Conservation (phyloP, 1,140 invertebrate species). For the Ceratina japonica region DNA sequence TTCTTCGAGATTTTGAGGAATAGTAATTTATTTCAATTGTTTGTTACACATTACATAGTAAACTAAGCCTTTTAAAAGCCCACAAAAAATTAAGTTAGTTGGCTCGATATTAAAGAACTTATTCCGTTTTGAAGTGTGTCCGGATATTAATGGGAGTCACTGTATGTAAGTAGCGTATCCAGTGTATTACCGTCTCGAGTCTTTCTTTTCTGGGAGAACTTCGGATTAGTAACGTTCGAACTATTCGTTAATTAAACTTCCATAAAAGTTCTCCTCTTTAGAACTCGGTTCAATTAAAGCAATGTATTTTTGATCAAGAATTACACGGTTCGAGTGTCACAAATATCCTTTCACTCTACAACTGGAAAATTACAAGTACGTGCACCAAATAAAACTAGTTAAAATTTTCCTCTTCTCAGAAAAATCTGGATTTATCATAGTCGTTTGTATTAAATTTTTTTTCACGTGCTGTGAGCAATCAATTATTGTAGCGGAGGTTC, state of each 20-base stretch:
- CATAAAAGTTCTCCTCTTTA: not conserved
- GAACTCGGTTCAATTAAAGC: not conserved
- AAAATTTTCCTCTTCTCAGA: not conserved
- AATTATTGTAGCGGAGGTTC: not conserved
- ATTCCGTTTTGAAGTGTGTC: no score
- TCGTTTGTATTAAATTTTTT: slow-evolving; percentile 6
- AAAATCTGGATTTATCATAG: not conserved
- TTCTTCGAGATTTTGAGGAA: no score
- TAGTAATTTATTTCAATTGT: no score
- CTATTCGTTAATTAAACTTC: not conserved
- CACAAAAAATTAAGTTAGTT: no score
- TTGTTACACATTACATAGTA: no score
- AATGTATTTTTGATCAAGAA: slow-evolving; percentile 25
- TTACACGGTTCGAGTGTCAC: not conserved
- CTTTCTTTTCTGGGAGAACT: no score
- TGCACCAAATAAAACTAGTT: not conserved
- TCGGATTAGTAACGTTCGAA: not conserved
- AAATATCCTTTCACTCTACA: slow-evolving; percentile 30
- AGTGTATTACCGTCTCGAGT: not conserved
- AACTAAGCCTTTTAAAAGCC: no score
- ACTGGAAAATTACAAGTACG: not conserved
- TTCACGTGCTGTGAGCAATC: not conserved
- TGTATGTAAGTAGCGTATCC: not conserved
- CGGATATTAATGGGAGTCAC: no score
- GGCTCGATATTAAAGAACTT: no score